These are phyloP conservation scores for Nesogale talazaci DNA, from an alignment of 2,113 vertebrate genomes.

Conservation along the genomic window DNA sequence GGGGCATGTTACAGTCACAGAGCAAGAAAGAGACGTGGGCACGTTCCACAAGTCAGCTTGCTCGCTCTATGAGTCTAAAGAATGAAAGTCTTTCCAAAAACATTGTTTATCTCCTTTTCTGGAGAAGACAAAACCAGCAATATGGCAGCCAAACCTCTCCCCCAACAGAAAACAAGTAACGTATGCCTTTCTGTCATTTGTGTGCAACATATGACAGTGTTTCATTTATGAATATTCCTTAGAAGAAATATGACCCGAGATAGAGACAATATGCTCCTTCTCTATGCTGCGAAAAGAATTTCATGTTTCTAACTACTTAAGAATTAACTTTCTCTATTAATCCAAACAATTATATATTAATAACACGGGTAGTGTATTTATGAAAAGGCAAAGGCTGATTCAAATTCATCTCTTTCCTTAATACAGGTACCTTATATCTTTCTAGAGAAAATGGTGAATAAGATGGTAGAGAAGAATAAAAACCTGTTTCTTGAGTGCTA, in stretches of 20 bases:
- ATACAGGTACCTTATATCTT: background rate
- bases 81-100: background rate
- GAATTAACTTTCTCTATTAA: background rate
- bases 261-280: background rate
- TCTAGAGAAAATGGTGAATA: background rate
- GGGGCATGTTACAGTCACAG: constrained; percentile 67
- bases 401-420: background rate
- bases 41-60: background rate
- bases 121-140: background rate
- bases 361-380: background rate
- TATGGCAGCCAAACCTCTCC: background rate
- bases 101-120: background rate
- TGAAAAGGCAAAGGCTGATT: background rate
- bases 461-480: background rate
- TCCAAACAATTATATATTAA: background rate
- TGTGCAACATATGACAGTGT: background rate
- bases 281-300: background rate
- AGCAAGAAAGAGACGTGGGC: constrained; percentile 33
- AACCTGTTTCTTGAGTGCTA: background rate
- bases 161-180: background rate
- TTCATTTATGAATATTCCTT: background rate
- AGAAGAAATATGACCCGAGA: background rate
- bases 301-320: background rate
- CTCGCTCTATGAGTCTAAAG: constrained; percentile 43
- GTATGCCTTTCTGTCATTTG: background rate